Percentiles rank a stretch among this genome's conserved stretches.
These are phyloP conservation scores for Melanotaenia parkinsoni DNA, from an alignment of 2,797 vertebrate species.

Conservation along the genomic window DNA sequence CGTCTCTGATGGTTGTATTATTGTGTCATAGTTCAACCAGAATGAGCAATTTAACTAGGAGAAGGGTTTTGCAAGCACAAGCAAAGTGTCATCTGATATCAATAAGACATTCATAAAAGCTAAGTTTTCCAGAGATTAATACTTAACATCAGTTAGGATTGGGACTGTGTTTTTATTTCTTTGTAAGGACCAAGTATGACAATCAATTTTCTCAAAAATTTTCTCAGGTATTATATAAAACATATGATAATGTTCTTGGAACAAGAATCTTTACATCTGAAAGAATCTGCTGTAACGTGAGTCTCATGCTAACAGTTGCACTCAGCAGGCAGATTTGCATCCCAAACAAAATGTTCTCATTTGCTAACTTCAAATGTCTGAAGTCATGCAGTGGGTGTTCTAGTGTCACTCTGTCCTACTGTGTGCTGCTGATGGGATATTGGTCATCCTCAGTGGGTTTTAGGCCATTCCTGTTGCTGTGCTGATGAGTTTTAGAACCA, in stretches of 20 bases:
- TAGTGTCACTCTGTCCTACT: background rate
- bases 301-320: constrained; percentile 9
- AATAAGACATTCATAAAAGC: no score
- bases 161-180: no score
- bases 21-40: no score
- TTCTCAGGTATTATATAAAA: background rate
- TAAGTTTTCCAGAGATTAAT: no score
- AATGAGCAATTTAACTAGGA: no score
- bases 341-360: background rate
- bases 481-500: background rate
- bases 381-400: background rate
- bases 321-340: constrained; percentile 13
- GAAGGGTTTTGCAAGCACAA: no score
- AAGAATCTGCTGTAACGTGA: no score
- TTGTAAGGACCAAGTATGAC: no score
- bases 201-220: no score
- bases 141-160: no score
- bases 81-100: no score
- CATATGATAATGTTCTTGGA: background rate
- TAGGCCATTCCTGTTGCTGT: background rate
- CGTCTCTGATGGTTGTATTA: no score
- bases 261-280: background rate
- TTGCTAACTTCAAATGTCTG: constrained; percentile 1
- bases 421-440: background rate
- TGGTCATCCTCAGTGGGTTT: background rate